Percentiles rank a stretch among this genome's conserved stretches.
Evolutionary conservation across 2,797 vertebrate genomes (phyloP).

Genomic region (Danio tinwini): DNA sequence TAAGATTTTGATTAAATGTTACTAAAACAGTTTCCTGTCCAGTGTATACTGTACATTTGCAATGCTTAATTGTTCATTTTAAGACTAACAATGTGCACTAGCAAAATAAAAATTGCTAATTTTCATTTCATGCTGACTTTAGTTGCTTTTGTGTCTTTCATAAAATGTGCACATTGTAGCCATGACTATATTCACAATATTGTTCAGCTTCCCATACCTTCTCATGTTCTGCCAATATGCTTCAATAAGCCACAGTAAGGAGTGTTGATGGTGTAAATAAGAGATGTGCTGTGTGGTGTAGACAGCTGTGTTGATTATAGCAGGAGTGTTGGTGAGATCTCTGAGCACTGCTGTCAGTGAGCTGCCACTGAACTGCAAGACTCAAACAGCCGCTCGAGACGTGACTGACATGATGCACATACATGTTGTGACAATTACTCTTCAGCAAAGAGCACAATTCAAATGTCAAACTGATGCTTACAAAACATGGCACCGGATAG

Average conservation of each 20-base stretch:
- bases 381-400: neutral
- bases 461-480: constrained; percentile 20
- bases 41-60: no score
- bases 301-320: constrained; percentile 26
- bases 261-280: constrained; percentile 6
- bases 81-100: no score
- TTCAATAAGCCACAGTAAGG: neutral
- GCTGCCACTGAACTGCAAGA: constrained; percentile 18
- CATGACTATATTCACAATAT: neutral
- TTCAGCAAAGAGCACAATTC: constrained; percentile 15
- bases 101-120: no score
- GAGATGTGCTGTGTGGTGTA: neutral
- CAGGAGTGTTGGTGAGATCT: constrained; percentile 11
- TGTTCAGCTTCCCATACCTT: neutral
- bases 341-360: constrained; percentile 6
- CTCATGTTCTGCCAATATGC: neutral
- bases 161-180: neutral
- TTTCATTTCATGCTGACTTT: neutral
- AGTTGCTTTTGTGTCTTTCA: neutral
- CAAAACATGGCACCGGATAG: constrained; percentile 16
- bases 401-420: constrained; percentile 10
- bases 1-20: no score
- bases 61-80: no score
- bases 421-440: constrained; percentile 19
- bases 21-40: no score